Evolutionary conservation across 53 echinoderm and acorn worm species (phyloP).

Genomic region (Henricia sp.): DNA sequence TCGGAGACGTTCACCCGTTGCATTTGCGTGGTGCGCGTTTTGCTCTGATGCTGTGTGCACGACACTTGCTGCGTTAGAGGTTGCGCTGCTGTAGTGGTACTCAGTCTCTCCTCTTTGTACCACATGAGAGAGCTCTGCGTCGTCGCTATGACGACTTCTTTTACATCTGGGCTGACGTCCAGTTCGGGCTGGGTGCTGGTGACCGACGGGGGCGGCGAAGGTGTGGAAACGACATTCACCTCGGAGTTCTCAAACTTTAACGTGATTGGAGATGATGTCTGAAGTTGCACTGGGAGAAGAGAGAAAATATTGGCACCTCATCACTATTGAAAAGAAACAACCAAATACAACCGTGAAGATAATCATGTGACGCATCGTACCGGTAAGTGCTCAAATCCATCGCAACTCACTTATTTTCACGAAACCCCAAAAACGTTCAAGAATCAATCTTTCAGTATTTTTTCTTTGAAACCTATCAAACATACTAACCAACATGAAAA

Average conservation of each 20-base stretch:
- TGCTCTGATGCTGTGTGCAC: not conserved
- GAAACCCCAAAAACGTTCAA: too few relatives aligned
- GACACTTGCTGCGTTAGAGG: not conserved
- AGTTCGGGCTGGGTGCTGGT: slow-evolving; percentile 48
- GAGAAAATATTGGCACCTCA: too few relatives aligned
- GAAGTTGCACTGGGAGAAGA: slow-evolving; percentile 41
- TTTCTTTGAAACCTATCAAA: too few relatives aligned
- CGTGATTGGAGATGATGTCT: slow-evolving; percentile 21
- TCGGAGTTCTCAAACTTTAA: slow-evolving; percentile 15
- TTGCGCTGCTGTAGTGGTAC: not conserved
- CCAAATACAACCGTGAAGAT: too few relatives aligned
- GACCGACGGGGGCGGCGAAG: slow-evolving; percentile 11
- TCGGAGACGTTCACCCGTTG: not conserved
- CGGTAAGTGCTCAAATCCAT: too few relatives aligned
- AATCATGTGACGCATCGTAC: too few relatives aligned
- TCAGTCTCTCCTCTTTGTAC: slow-evolving; percentile 5
- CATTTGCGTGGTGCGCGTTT: not conserved
- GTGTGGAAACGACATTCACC: not conserved
- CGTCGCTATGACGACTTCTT: slow-evolving; percentile 6
- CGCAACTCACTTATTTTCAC: too few relatives aligned
- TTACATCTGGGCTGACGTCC: slow-evolving; percentile 16
- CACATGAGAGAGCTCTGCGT: not conserved
- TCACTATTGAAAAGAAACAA: not conserved
- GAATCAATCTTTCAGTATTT: too few relatives aligned
- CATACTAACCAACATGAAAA: too few relatives aligned